Conservation (phyloP, 2,797 vertebrate genomes). For the Gymnopithys bicolor region DNA sequence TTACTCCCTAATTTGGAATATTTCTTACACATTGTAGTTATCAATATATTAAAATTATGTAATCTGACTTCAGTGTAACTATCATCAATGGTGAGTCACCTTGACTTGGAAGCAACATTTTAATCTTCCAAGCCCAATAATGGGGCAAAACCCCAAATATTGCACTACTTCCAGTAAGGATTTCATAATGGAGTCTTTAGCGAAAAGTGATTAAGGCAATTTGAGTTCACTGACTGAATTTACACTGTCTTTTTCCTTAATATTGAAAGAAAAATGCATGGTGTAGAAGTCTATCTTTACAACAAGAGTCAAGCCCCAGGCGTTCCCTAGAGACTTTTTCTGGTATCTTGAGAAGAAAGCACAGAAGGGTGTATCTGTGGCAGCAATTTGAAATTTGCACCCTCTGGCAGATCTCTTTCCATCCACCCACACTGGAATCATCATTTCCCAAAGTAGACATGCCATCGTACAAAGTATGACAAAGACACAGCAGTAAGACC, state of each 20-base stretch:
- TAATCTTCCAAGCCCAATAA: not conserved
- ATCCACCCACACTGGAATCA: constrained; percentile 53
- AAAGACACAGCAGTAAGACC: constrained; percentile 3
- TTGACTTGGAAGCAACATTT: not conserved
- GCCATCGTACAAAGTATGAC: not conserved
- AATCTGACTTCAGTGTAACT: not conserved
- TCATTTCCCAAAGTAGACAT: constrained; percentile 52
- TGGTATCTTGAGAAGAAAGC: constrained; percentile 56
- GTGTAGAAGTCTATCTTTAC: constrained; percentile 24
- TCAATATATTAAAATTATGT: not conserved
- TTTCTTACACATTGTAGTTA: not conserved
- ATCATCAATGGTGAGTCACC: not conserved
- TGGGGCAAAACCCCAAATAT: not conserved
- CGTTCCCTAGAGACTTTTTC: constrained; percentile 56
- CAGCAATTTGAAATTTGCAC: constrained; percentile 65
- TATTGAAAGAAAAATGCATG: not conserved
- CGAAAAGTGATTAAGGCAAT: constrained; percentile 19
- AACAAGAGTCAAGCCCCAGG: constrained; percentile 18
- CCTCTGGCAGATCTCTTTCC: constrained; percentile 52
- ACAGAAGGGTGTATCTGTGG: constrained; percentile 48
- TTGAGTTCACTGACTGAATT: constrained; percentile 36
- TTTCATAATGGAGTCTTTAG: not conserved
- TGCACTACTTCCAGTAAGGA: not conserved
- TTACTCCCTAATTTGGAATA: not conserved
- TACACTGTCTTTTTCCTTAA: not conserved